Percentiles rank a stretch among this genome's conserved stretches.
Conservation (phyloP, 2,113 vertebrate species). For the Notiomystis cincta region DNA sequence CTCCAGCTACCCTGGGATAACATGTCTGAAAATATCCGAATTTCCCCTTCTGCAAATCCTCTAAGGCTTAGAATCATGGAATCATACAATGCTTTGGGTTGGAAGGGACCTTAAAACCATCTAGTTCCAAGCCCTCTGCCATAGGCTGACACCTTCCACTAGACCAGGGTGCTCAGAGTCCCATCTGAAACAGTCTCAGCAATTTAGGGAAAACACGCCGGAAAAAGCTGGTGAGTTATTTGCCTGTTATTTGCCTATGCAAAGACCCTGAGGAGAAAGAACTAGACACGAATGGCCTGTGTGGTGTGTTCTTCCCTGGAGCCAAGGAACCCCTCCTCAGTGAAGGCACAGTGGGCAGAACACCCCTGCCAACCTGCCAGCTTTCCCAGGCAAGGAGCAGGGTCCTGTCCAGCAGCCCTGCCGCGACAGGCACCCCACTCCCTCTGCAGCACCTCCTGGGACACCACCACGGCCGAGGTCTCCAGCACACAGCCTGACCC, state of each 20-base stretch:
- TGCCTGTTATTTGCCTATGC: no score
- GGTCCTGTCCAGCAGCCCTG: background rate
- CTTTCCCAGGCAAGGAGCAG: accelerated
- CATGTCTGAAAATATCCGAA: background rate
- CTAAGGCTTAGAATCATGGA: background rate
- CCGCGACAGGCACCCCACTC: accelerated
- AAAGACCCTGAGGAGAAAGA: background rate
- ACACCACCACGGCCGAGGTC: accelerated
- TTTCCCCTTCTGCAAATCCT: background rate
- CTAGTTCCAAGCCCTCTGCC: background rate
- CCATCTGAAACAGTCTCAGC: background rate
- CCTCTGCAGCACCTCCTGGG: background rate
- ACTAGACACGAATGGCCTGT: background rate
- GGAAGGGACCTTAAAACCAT: background rate
- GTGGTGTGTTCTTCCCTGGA: background rate
- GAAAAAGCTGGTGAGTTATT: background rate
- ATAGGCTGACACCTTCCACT: background rate
- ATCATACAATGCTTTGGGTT: background rate
- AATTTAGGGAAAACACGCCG: background rate
- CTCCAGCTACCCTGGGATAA: background rate
- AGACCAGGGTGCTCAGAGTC: background rate
- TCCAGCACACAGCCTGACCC: accelerated
- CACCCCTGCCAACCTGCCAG: accelerated
- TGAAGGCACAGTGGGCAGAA: accelerated
- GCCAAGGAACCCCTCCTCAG: accelerated